phyloP scores from a whole-genome alignment of 2,797 vertebrate genomes.

The Hoplostethus mediterraneus region DNA sequence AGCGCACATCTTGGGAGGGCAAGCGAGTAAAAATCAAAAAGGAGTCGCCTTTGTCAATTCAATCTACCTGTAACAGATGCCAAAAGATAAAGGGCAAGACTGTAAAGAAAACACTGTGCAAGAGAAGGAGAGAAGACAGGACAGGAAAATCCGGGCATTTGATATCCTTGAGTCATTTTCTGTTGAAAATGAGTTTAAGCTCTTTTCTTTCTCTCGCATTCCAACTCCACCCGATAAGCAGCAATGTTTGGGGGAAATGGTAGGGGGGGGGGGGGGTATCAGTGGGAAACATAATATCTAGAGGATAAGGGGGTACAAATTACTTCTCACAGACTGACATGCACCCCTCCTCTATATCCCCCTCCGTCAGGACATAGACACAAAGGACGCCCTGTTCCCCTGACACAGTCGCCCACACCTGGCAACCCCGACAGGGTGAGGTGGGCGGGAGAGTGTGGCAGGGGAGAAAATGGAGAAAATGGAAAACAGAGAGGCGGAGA shows the following conservation, averaged over 20 bases:
- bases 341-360: conserved; percentile 38
- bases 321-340: conserved; percentile 79
- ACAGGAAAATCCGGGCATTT: conserved; percentile 18
- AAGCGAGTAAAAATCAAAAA: conserved; percentile 3
- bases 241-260: conserved; percentile 19
- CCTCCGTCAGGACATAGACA: conserved; percentile 66
- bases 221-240: conserved; percentile 35
- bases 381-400: conserved; percentile 76
- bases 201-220: conserved; percentile 48
- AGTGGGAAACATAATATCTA: conserved; percentile 67
- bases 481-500: conserved; percentile 1
- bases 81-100: conserved; percentile 1
- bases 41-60: conserved; percentile 14
- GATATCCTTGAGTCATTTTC: conserved; percentile 34
- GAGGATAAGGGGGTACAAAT: conserved; percentile 76
- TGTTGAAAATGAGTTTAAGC: conserved; percentile 23
- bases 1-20: not conserved
- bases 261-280: conserved; percentile 28
- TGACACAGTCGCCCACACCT: conserved; percentile 61
- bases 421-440: conserved; percentile 47
- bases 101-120: not conserved
- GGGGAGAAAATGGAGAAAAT: conserved; percentile 8
- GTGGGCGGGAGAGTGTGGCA: conserved; percentile 1
- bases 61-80: conserved; percentile 35
- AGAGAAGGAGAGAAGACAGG: conserved; percentile 13